Percentiles rank a stretch among this genome's conserved stretches.
phyloP scores from a whole-genome alignment of 23 tunicate genomes.

The Pegea sp. region DNA sequence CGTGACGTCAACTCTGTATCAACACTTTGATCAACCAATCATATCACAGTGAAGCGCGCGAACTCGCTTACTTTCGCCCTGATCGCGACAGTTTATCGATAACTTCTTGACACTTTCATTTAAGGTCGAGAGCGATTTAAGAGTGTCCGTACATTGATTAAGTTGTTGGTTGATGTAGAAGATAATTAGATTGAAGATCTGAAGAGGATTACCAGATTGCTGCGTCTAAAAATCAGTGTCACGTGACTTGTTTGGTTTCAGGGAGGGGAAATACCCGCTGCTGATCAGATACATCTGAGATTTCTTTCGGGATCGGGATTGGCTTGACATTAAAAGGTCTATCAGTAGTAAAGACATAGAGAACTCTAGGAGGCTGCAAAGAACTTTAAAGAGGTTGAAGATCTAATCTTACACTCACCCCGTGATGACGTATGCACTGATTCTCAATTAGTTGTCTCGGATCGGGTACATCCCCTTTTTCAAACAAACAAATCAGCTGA shows the following conservation, averaged over 20 bases:
- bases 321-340: no score
- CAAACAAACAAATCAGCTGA: conserved; percentile 23
- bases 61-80: neutral
- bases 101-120: neutral
- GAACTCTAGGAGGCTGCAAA: neutral
- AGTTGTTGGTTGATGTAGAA: neutral
- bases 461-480: conserved; percentile 18
- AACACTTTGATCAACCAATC: no score
- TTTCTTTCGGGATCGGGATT: neutral
- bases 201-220: neutral
- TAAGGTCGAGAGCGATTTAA: neutral
- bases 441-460: neutral
- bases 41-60: no score
- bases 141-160: neutral
- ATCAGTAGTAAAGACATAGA: neutral
- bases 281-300: no score
- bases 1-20: no score
- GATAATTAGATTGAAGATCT: neutral
- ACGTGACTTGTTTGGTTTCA: no score
- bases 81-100: neutral
- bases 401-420: neutral
- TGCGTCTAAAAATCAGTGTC: neutral
- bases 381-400: no score
- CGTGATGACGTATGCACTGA: neutral
- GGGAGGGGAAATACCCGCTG: no score